phyloP scores from a whole-genome alignment of 2,113 vertebrate species.

The Acanthisitta chloris region DNA sequence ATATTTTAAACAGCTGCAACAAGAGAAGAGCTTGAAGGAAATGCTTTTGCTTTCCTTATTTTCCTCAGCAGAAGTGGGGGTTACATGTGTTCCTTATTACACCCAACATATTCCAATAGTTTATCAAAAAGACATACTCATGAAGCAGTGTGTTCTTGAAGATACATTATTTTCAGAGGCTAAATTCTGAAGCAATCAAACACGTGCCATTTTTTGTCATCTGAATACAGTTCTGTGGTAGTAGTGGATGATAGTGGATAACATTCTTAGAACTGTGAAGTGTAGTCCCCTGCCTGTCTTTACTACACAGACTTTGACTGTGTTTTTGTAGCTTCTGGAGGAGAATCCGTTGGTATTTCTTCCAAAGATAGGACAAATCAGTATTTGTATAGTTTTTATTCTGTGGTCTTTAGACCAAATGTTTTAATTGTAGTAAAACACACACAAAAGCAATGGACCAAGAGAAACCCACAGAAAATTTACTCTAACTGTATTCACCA shows the following conservation, averaged over 20 bases:
- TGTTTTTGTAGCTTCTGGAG: background rate
- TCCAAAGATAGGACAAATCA: background rate
- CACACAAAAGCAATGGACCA: background rate
- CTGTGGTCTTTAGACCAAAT: background rate
- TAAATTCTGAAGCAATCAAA: constrained; percentile 10
- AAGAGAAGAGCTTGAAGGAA: background rate
- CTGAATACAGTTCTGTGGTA: background rate
- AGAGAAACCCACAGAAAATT: background rate
- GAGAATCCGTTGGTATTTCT: background rate
- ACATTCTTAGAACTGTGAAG: background rate
- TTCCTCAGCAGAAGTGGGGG: constrained; percentile 1
- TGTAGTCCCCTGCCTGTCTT: background rate
- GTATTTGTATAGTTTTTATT: background rate
- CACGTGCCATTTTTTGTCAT: background rate
- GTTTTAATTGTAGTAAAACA: background rate
- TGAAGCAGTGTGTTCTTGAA: background rate
- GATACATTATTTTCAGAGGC: constrained; percentile 16
- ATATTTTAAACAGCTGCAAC: background rate
- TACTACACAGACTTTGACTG: background rate
- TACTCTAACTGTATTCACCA: background rate
- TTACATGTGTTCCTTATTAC: constrained; percentile 41
- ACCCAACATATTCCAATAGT: background rate
- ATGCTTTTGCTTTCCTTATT: background rate
- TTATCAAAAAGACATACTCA: background rate
- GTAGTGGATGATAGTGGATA: background rate